Evolutionary conservation across 2,797 vertebrate species (phyloP), one percentile per base, ranked within the genome.

Genomic region (Parambassis ranga): DNA sequence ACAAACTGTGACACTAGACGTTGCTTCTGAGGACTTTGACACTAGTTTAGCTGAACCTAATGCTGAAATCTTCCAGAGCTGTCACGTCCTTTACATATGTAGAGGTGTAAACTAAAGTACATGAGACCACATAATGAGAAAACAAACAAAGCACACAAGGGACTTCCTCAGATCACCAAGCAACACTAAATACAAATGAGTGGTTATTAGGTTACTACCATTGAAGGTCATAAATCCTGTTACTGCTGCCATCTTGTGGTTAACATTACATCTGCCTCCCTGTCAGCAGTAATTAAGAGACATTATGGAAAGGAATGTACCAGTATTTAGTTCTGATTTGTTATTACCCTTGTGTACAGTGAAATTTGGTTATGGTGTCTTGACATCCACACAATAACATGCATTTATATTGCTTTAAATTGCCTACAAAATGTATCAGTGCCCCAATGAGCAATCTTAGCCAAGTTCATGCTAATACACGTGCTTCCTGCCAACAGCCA

Each of bases 1-100:
- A 71, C 73, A 84, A 81, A 71, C 82, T 83, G 75, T 82, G 77
- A 76, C 70, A 60, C 74, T 37, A 52, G 23, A 60, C 36, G 71
- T 61, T 36, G 20, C 48, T 58, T 7, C 43, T 46, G 41, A 48
- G 36, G 51, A 51, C n/a, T 6, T 23, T 4, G 39, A 67, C 65
- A 55, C 50, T 67, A 65, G 62, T 42, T 63, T 53, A 64, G 47
- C 30, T 43, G 31, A 63, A 52, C 20, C 0, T n/a, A 22, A 36
- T 10, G 19, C 10, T n/a, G 13, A 75, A 28, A 37, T 7, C 26
- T 33, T 36, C 15, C 46, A 46, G 43, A 38, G 56, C 41, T 44
- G 47, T 8, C 0, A 1, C 18, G 5, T 26, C 8, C 0, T 0
- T n/a, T 2, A 19, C 15, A 11, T 23, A 20, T n/a, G 7, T 5